These are phyloP conservation scores for Hesperia comma DNA, from an alignment of 2,888 invertebrate genomes.

Conservation along the genomic window DNA sequence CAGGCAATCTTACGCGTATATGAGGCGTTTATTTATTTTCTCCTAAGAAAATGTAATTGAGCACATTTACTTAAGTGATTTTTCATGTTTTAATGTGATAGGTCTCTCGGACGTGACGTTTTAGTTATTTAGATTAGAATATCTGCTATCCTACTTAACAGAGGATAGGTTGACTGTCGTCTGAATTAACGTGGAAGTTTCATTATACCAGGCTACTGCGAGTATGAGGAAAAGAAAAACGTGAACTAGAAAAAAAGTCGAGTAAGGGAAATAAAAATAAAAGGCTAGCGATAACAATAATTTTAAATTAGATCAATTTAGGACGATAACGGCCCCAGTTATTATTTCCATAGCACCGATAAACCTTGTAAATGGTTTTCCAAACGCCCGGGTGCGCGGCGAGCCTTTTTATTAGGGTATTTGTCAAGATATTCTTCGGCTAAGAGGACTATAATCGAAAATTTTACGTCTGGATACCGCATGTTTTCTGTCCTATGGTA, in stretches of 20 bases:
- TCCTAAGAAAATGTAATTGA: too few relatives aligned
- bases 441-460: constrained; percentile 76
- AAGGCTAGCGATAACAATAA: constrained; percentile 80
- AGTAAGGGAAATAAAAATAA: constrained; percentile 76
- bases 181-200: too few relatives aligned
- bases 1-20: too few relatives aligned
- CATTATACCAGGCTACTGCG: not conserved
- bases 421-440: constrained; percentile 79
- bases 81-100: too few relatives aligned
- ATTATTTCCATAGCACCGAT: constrained; percentile 82
- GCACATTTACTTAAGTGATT: too few relatives aligned
- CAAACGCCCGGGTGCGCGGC: constrained; percentile 76
- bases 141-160: too few relatives aligned
- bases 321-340: constrained; percentile 80
- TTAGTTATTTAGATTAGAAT: too few relatives aligned
- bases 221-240: not conserved
- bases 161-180: too few relatives aligned
- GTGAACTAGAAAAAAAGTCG: constrained; percentile 57
- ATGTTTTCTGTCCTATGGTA: constrained; percentile 49
- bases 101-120: too few relatives aligned
- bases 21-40: too few relatives aligned
- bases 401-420: constrained; percentile 81
- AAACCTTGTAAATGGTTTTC: constrained; percentile 83
- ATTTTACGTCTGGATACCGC: constrained; percentile 79
- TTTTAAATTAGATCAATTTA: constrained; percentile 82